Conservation (phyloP, 2,113 vertebrate species). For the human (Homo sapiens) region GRCh38 chr2:171173001-171173500, state of each 20-base stretch:
- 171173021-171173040: neutral
- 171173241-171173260: constrained; percentile 25
- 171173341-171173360: neutral
- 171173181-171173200: neutral
- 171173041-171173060: constrained; percentile 1
- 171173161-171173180: neutral
- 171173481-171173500: too few relatives aligned
- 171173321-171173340: neutral
- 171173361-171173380: too few relatives aligned
- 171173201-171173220: neutral
- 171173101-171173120: neutral
- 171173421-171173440: too few relatives aligned
- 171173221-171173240: neutral
- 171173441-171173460: too few relatives aligned
- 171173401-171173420: too few relatives aligned
- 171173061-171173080: constrained; percentile 11
- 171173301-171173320: neutral
- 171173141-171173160: neutral
- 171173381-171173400: too few relatives aligned
- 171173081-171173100: neutral
- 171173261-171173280: neutral
- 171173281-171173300: neutral
- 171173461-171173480: too few relatives aligned
- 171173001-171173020: constrained; percentile 9
- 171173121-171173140: constrained; percentile 10